Evolutionary conservation across 1,140 invertebrate genomes (phyloP).

Genomic region (Cydia amplana): DNA sequence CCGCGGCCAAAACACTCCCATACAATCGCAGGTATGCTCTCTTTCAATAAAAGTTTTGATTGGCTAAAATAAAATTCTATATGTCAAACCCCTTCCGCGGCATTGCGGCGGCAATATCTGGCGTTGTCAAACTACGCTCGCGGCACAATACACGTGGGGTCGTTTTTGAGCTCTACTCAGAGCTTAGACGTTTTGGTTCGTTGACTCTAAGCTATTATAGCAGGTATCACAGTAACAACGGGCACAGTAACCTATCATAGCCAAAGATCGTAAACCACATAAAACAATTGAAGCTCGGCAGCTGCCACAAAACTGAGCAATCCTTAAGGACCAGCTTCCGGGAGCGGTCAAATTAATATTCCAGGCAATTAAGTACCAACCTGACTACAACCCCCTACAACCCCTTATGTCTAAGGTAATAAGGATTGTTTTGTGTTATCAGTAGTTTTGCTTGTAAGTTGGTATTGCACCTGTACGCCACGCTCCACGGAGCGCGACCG

Average conservation of each 20-base stretch:
- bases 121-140: too few relatives aligned
- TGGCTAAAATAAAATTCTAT: too few relatives aligned
- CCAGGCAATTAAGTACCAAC: slow-evolving; percentile 15
- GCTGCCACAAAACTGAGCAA: slow-evolving; percentile 16
- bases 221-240: neutral
- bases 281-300: slow-evolving; percentile 14
- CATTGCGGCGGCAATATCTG: too few relatives aligned
- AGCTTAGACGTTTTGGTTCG: too few relatives aligned
- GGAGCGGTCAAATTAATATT: slow-evolving; percentile 22
- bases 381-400: neutral
- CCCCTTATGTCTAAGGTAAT: neutral
- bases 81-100: too few relatives aligned
- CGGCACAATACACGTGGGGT: too few relatives aligned
- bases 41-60: too few relatives aligned
- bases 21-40: too few relatives aligned
- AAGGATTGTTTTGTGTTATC: neutral
- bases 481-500: slow-evolving; percentile 20
- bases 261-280: neutral
- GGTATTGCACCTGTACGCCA: slow-evolving; percentile 28
- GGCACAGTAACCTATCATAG: neutral
- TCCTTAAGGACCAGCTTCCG: slow-evolving; percentile 28
- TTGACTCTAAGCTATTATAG: too few relatives aligned
- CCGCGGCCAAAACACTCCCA: too few relatives aligned
- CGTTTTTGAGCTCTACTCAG: too few relatives aligned
- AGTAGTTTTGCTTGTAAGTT: slow-evolving; percentile 14